Conservation (phyloP, 1,140 invertebrate genomes). For the Asbolus verrucosus region DNA sequence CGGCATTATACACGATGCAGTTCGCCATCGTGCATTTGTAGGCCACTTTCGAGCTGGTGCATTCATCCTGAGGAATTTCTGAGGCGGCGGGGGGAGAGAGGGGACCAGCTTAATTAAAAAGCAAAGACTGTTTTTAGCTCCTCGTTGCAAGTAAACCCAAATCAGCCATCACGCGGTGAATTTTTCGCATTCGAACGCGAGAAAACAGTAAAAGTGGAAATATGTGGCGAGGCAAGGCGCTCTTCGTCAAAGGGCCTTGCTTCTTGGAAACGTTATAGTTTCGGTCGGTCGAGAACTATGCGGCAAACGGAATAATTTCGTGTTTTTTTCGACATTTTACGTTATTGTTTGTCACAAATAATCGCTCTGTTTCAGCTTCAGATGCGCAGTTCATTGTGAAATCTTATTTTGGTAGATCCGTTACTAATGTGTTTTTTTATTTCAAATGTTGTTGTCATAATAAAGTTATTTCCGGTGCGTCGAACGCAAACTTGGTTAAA, state of each 20-base stretch:
- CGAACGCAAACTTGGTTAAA: background rate
- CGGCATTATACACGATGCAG: conserved; percentile 17
- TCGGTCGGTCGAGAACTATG: background rate
- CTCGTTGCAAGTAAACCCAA: background rate
- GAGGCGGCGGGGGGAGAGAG: background rate
- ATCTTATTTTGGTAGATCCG: conserved; percentile 30
- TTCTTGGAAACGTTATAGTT: conserved; percentile 18
- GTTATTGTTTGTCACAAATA: background rate
- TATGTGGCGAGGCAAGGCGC: too few relatives aligned
- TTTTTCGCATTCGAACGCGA: too few relatives aligned
- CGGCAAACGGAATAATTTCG: conserved; percentile 7
- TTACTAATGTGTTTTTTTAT: conserved; percentile 34
- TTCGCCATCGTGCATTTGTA: conserved; percentile 33
- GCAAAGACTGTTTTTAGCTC: conserved; percentile 22
- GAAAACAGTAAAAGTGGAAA: too few relatives aligned
- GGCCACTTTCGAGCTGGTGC: conserved; percentile 35
- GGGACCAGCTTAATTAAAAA: conserved; percentile 26
- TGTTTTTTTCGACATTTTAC: background rate
- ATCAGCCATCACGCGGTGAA: too few relatives aligned
- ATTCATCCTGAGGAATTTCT: conserved; percentile 21
- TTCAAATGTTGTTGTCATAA: conserved; percentile 33
- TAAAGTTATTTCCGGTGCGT: conserved; percentile 33
- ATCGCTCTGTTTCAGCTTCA: background rate
- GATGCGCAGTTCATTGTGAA: background rate
- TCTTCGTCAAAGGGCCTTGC: background rate